Evolutionary conservation across 2,888 invertebrate genomes (phyloP).

Genomic region (Erpobdella octoculata): DNA sequence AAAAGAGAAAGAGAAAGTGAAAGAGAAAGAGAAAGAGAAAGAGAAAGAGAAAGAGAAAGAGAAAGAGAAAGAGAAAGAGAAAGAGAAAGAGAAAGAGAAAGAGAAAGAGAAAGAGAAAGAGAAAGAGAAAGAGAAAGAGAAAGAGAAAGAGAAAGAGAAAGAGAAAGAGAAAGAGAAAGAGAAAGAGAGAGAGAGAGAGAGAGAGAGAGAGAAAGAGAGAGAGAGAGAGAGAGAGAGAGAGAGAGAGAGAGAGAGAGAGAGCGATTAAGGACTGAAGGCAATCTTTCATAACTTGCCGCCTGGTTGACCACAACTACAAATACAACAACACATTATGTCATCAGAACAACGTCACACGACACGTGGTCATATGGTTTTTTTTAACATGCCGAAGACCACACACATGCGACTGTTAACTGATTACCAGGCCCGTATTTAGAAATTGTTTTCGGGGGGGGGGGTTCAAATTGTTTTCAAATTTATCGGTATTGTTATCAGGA

Average conservation of each 20-base stretch:
- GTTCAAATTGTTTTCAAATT: too few relatives aligned
- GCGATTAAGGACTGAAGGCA: too few relatives aligned
- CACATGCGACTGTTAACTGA: too few relatives aligned
- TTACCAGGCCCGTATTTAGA: too few relatives aligned
- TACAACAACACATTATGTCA: constrained; percentile 11
- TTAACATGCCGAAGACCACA: too few relatives aligned
- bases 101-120: background rate
- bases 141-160: constrained; percentile 3
- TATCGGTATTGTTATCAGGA: too few relatives aligned
- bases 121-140: too few relatives aligned
- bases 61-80: background rate
- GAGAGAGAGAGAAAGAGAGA: too few relatives aligned
- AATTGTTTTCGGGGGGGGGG: too few relatives aligned
- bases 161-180: background rate
- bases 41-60: background rate
- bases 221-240: too few relatives aligned
- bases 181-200: background rate
- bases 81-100: background rate
- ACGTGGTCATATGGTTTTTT: too few relatives aligned
- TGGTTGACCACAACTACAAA: background rate
- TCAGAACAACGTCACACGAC: constrained; percentile 1
- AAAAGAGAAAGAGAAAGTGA: background rate
- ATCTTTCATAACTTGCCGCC: constrained; percentile 7
- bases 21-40: background rate
- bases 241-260: too few relatives aligned